Percentiles rank a stretch among this genome's conserved stretches.
phyloP scores from a whole-genome alignment of 53 echinoderm and acorn worm genomes.

The Astropecten irregularis region DNA sequence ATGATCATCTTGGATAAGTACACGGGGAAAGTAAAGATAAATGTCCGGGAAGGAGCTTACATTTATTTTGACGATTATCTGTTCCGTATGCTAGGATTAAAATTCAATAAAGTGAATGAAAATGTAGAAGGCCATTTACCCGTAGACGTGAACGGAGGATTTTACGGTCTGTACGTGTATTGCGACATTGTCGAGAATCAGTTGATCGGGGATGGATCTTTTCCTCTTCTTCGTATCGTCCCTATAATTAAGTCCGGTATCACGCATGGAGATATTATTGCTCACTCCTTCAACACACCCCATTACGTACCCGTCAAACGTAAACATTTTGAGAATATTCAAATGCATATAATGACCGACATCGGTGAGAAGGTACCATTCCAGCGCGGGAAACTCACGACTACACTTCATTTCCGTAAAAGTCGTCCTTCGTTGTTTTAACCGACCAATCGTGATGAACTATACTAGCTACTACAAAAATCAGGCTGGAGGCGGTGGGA shows the following conservation, averaged over 20 bases:
- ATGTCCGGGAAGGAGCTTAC: not conserved
- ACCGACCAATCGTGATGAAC: not conserved
- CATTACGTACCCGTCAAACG: conserved; percentile 66
- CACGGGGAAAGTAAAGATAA: not conserved
- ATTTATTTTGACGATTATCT: conserved; percentile 19
- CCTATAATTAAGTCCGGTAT: conserved; percentile 9
- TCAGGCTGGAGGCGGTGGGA: conserved; percentile 36
- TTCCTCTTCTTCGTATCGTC: conserved; percentile 56
- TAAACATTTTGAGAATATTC: conserved; percentile 54
- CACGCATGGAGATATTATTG: conserved; percentile 42
- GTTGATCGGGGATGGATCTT: conserved; percentile 63
- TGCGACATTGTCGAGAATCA: conserved; percentile 55
- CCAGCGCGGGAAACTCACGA: conserved; percentile 64
- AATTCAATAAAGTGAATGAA: not conserved
- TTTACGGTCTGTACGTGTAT: conserved; percentile 69
- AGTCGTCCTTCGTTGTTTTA: not conserved
- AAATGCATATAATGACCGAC: conserved; percentile 70
- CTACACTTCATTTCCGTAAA: conserved; percentile 72
- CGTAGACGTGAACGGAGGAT: conserved; percentile 54
- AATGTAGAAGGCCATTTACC: conserved; percentile 2
- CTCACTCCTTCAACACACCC: conserved; percentile 47
- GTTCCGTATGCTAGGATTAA: conserved; percentile 14
- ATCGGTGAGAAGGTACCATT: conserved; percentile 62
- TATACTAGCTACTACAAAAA: conserved; percentile 13
- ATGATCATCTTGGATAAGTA: not conserved